Percentiles rank a stretch among this genome's conserved stretches.
These are phyloP conservation scores for Polymixis flavicincta DNA, from an alignment of 2,888 invertebrate genomes.

Conservation along the genomic window DNA sequence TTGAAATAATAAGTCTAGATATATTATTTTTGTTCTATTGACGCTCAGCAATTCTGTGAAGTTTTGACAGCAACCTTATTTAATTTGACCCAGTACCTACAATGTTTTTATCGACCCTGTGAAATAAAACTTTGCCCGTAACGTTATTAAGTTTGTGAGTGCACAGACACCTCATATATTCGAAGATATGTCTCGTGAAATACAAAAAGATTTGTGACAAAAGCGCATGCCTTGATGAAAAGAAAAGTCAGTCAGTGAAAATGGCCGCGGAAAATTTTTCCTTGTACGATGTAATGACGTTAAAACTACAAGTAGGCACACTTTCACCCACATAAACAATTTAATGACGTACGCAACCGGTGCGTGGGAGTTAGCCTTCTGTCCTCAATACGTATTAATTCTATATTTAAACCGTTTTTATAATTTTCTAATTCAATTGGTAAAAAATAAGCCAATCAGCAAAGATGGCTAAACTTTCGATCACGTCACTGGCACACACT, in stretches of 20 bases:
- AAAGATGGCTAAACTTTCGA: not conserved
- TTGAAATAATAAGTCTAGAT: not conserved
- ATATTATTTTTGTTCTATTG: too few relatives aligned
- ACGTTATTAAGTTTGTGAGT: too few relatives aligned
- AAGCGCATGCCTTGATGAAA: too few relatives aligned
- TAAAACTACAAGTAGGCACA: too few relatives aligned
- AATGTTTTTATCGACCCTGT: not conserved
- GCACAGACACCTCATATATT: not conserved
- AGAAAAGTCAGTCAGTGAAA: not conserved
- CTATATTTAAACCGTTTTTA: conserved; percentile 40
- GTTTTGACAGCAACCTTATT: not conserved
- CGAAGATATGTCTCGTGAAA: not conserved
- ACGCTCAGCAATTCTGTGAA: too few relatives aligned
- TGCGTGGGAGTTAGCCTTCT: not conserved
- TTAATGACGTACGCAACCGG: not conserved
- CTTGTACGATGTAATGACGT: not conserved
- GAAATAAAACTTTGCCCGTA: not conserved
- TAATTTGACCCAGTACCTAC: too few relatives aligned
- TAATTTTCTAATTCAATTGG: conserved; percentile 59
- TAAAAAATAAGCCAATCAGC: not conserved
- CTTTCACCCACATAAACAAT: not conserved
- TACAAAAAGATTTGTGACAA: not conserved
- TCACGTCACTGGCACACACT: not conserved
- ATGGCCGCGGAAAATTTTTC: not conserved
- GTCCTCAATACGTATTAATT: conserved; percentile 19